These are phyloP conservation scores for Ennomos fuscantarius DNA, from an alignment of 2,888 invertebrate species.

Conservation along the genomic window DNA sequence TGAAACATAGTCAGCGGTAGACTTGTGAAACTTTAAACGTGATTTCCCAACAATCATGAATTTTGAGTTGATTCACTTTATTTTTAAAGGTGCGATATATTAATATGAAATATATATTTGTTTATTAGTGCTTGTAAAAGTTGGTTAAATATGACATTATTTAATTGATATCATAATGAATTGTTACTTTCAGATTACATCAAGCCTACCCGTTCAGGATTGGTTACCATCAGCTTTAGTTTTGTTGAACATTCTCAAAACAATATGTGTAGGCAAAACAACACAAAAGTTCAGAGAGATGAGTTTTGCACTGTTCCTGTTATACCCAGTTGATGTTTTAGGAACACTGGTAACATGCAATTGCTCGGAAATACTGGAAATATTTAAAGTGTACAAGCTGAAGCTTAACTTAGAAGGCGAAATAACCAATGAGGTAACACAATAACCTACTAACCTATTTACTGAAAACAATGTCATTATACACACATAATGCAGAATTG, in stretches of 20 bases:
- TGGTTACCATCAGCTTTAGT: slow-evolving; percentile 12
- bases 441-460: neutral
- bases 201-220: slow-evolving; percentile 7
- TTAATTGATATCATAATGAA: neutral
- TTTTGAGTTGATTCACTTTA: no score
- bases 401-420: neutral
- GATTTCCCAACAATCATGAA: no score
- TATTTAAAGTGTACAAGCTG: slow-evolving; percentile 41
- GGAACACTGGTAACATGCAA: neutral
- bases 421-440: slow-evolving; percentile 46
- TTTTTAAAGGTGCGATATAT: no score
- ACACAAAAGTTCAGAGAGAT: slow-evolving; percentile 5
- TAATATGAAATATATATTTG: no score
- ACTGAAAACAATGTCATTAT: no score
- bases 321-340: slow-evolving; percentile 14
- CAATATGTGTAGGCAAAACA: neutral
- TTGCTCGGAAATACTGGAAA: slow-evolving; percentile 47
- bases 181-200: slow-evolving; percentile 19
- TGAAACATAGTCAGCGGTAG: no score
- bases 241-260: slow-evolving; percentile 13
- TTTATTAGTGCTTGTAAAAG: no score
- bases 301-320: slow-evolving; percentile 4
- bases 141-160: no score
- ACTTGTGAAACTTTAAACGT: no score
- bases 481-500: no score